phyloP scores from a whole-genome alignment of 1,140 invertebrate genomes.

The Plodia interpunctella region DNA sequence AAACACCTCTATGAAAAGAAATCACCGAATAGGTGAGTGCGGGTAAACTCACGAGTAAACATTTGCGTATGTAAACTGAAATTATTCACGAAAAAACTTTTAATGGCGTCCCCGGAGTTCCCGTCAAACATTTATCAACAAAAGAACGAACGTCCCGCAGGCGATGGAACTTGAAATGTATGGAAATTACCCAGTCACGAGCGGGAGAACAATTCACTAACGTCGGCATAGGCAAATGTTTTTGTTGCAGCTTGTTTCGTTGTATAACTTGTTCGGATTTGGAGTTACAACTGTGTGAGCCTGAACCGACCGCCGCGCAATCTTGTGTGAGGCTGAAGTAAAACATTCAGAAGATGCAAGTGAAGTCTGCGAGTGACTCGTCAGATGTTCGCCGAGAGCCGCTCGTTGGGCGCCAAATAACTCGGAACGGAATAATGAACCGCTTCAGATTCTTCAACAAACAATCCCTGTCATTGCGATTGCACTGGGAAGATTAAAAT shows the following conservation, averaged over 20 bases:
- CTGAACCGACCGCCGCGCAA: slow-evolving; percentile 11
- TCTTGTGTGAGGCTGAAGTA: slow-evolving; percentile 17
- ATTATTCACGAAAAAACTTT: slow-evolving; percentile 77
- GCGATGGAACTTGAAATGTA: slow-evolving; percentile 77
- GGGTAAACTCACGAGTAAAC: slow-evolving; percentile 73
- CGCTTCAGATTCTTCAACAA: slow-evolving; percentile 39
- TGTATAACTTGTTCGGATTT: slow-evolving; percentile 49
- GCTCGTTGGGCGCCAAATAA: slow-evolving; percentile 44
- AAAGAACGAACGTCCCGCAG: slow-evolving; percentile 77
- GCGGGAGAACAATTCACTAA: slow-evolving; percentile 76
- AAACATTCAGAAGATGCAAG: slow-evolving; percentile 19
- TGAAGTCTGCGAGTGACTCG: slow-evolving; percentile 31
- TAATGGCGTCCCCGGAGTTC: slow-evolving; percentile 76
- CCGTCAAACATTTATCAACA: slow-evolving; percentile 78
- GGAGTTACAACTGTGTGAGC: slow-evolving; percentile 36
- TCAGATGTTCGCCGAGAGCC: slow-evolving; percentile 32
- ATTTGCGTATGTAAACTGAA: slow-evolving; percentile 77
- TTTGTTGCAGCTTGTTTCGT: slow-evolving; percentile 73
- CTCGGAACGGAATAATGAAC: slow-evolving; percentile 45
- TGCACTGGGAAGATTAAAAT: slow-evolving; percentile 38
- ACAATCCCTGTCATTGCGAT: slow-evolving; percentile 38
- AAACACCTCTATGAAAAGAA: slow-evolving; percentile 69
- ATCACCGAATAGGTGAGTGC: slow-evolving; percentile 73
- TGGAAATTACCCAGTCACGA: slow-evolving; percentile 76
- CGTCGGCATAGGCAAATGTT: slow-evolving; percentile 73